Percentiles rank a stretch among this genome's conserved stretches.
Evolutionary conservation across 2,888 invertebrate species (phyloP).

Genomic region (Megalurothrips usitatus): DNA sequence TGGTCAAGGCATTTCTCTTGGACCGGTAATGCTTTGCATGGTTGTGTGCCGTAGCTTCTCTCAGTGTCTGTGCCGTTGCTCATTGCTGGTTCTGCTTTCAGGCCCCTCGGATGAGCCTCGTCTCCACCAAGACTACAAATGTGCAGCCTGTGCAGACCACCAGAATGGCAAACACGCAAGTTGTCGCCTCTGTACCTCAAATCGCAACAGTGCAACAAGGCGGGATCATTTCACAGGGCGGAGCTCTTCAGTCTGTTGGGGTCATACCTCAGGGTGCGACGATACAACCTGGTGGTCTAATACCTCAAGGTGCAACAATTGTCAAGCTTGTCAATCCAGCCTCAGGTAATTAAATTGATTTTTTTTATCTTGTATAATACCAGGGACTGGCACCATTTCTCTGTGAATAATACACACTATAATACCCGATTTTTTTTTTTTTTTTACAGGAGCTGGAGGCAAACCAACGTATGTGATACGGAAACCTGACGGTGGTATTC

Average conservation of each 20-base stretch:
- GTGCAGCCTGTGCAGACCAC: background rate
- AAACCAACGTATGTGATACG: constrained; percentile 50
- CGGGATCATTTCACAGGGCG: constrained; percentile 47
- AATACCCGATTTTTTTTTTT: background rate
- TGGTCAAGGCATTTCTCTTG: constrained; percentile 52
- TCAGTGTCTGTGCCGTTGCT: background rate
- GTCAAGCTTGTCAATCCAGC: constrained; percentile 50
- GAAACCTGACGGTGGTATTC: constrained; percentile 43
- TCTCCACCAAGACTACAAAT: constrained; percentile 39
- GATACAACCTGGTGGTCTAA: constrained; percentile 37
- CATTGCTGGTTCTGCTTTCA: constrained; percentile 33
- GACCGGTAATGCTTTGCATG: constrained; percentile 41
- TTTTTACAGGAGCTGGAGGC: constrained; percentile 35
- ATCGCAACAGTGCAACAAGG: constrained; percentile 38
- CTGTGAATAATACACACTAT: too few species aligned
- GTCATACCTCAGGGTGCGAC: constrained; percentile 35
- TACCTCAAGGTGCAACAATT: constrained; percentile 52
- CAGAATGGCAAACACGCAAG: constrained; percentile 34
- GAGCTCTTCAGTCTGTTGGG: constrained; percentile 44
- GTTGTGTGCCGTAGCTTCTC: background rate
- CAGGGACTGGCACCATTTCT: too few species aligned
- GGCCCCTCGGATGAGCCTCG: constrained; percentile 43
- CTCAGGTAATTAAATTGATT: constrained; percentile 34
- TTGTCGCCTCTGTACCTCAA: constrained; percentile 33
- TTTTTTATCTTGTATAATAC: background rate